Base-by-base conservation (phyloP, 2,888 invertebrate species). In the Eristalis tenax region DNA sequence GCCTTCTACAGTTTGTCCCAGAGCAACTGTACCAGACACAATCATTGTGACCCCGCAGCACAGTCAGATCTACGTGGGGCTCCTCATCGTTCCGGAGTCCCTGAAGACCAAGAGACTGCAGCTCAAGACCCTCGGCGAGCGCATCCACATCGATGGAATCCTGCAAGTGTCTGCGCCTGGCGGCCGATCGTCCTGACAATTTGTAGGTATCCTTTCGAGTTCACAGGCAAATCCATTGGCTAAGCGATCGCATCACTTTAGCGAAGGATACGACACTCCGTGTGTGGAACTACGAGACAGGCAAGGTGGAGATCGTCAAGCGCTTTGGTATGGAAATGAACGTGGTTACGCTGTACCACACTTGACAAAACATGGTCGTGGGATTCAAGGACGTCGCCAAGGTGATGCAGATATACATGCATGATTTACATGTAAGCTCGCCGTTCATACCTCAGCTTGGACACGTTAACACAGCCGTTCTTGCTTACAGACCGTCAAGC, bases 371-470 rank as follows among this genome's bases (percentile, higher is more conserved):
- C 92, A 95, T 97, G 1, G 95, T 97, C 61, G 96, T 98, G 38
- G 98, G 98, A 0, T 98, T 98, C 92, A 96, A 96, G 2, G 98
- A 98, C 92, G 98, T 98, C 93, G 94, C 99, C 3, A 95, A 98
- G 69, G 96, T 97, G 89, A 96, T 98, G 95, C 97, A 97, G 78
- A 96, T 99, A 38, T 94, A 98, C 89, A 96, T 98, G 90, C 97
- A 98, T 90, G 97, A 98, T 91, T 95, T 99, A 71, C 94, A 96
- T 94, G 93, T 92, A 81, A 89, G 26, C 13, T 18, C 56, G 18
- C 50, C 1, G 50, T 8, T 1, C 13, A 6, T 18, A 18, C n/a
- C 6, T 32, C 18, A 18, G 8, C 18, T 11, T 38, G 0, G 57
- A 0, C n/a, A 93, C 18, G 92, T 91, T 92, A 70, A 90, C 92